A percentile compares a stretch with the other conserved stretches of the same genome.
phyloP scores from a whole-genome alignment of 2,888 invertebrate genomes.

The Odontothrips loti region DNA sequence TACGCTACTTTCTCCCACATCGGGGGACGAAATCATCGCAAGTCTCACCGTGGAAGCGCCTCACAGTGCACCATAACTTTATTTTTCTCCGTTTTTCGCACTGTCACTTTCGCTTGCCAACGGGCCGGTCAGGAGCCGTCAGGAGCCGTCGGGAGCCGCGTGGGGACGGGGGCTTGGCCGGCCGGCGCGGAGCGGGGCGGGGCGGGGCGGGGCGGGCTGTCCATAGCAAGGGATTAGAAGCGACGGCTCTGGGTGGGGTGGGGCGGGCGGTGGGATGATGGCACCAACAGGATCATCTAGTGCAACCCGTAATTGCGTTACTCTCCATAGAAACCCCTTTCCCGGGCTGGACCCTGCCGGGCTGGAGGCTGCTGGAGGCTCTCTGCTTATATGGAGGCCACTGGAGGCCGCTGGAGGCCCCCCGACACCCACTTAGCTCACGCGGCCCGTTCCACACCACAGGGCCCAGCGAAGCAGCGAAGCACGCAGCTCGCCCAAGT shows the following conservation, averaged over 20 bases:
- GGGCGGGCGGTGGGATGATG: not conserved
- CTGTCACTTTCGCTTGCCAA: not conserved
- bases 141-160: not conserved
- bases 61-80: too few relatives aligned
- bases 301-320: slow-evolving; percentile 20
- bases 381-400: too few relatives aligned
- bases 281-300: slow-evolving; percentile 19
- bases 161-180: too few relatives aligned
- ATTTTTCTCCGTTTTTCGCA: not conserved
- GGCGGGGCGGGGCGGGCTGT: not conserved
- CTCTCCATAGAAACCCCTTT: slow-evolving; percentile 4
- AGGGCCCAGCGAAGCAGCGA: too few relatives aligned
- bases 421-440: too few relatives aligned
- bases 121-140: not conserved
- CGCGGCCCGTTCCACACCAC: too few relatives aligned
- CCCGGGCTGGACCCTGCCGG: not conserved
- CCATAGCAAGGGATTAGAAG: not conserved
- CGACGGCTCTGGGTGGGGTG: not conserved
- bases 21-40: too few relatives aligned
- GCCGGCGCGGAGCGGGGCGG: too few relatives aligned
- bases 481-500: too few relatives aligned
- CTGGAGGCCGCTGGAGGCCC: too few relatives aligned
- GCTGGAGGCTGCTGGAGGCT: not conserved
- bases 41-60: too few relatives aligned
- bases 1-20: too few relatives aligned